These are phyloP conservation scores for Trididemnum nubilum DNA, from an alignment of 23 tunicate species.

Conservation along the genomic window DNA sequence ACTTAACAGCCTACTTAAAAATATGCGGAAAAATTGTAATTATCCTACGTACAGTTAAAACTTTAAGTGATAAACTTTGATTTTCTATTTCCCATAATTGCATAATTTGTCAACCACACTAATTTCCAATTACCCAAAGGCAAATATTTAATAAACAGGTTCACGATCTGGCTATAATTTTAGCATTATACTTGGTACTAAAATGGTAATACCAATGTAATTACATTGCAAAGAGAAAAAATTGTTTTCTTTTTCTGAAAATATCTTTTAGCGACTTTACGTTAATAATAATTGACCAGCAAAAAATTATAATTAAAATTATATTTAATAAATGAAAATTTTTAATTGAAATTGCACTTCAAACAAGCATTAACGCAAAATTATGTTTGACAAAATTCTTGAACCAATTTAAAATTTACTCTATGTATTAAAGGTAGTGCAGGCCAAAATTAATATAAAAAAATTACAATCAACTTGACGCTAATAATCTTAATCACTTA, in stretches of 20 bases:
- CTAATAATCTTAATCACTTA: no score
- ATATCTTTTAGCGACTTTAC: no score
- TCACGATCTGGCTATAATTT: background rate
- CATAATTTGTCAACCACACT: background rate
- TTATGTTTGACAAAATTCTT: no score
- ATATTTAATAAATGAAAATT: no score
- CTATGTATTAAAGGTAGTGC: no score
- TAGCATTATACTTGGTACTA: background rate
- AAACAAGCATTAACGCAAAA: no score
- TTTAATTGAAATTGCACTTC: no score
- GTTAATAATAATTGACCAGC: no score
- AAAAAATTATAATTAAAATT: no score
- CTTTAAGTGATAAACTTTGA: background rate
- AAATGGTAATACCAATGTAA: background rate
- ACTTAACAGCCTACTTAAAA: background rate
- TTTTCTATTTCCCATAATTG: background rate
- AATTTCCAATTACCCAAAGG: background rate
- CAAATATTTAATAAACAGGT: background rate
- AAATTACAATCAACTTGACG: no score
- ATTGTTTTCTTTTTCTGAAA: background rate
- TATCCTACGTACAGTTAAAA: background rate
- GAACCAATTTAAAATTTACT: no score
- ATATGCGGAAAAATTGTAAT: background rate
- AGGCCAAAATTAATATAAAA: no score
- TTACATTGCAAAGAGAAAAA: background rate